These are phyloP conservation scores for Potamarius usumacintae DNA, from an alignment of 2,113 vertebrate genomes.

Conservation along the genomic window DNA sequence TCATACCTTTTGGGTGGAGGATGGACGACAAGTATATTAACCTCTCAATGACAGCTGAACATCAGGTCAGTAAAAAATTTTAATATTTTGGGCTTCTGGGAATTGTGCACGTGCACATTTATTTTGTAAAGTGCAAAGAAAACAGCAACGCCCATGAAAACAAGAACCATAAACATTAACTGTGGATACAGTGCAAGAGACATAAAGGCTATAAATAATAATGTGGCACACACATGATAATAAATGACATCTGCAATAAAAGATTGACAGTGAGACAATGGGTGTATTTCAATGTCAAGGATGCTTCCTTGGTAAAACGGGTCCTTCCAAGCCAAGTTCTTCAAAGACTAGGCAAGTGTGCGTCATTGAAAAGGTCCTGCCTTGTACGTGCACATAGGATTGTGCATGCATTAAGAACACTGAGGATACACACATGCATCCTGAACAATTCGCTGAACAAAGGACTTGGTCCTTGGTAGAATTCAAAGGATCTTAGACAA, in stretches of 20 bases:
- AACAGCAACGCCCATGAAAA: neutral
- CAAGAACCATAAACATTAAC: neutral
- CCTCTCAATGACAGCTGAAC: slow-evolving; percentile 19
- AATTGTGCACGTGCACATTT: no score
- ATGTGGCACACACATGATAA: neutral
- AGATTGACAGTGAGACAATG: neutral
- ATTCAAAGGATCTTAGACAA: no score
- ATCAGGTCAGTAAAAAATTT: slow-evolving; percentile 8
- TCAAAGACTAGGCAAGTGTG: no score
- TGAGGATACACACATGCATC: no score
- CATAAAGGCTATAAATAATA: neutral
- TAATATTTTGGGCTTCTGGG: neutral
- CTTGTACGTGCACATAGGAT: neutral
- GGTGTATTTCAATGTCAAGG: no score
- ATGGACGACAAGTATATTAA: slow-evolving; percentile 43
- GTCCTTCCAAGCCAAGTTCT: no score
- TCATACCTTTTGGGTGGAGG: slow-evolving; percentile 63
- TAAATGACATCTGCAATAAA: neutral
- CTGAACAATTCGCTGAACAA: no score
- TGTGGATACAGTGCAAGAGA: neutral
- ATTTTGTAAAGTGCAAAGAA: no score
- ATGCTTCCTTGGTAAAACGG: no score
- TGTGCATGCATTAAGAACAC: no score
- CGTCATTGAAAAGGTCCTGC: no score
- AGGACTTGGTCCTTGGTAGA: no score